These are phyloP conservation scores for Haliclona indistincta DNA, from an alignment of 37 sponge, comb jelly and placozoan genomes.

Conservation along the genomic window DNA sequence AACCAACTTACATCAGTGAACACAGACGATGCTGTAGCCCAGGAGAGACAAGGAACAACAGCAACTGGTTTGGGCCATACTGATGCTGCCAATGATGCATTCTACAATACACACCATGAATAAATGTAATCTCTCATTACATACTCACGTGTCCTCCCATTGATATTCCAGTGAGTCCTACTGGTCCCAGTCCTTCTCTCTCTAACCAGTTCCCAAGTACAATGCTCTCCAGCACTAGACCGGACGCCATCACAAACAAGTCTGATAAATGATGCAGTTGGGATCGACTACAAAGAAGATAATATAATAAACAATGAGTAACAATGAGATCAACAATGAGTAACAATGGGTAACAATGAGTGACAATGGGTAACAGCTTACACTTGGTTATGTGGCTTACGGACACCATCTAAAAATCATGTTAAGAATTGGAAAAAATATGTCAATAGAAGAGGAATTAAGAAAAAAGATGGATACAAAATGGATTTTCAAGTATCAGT, in stretches of 20 bases:
- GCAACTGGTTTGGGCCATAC: conserved; percentile 77
- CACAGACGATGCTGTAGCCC: conserved; percentile 81
- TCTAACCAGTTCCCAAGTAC: conserved; percentile 70
- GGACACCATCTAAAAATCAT: not conserved
- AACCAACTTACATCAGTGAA: conserved; percentile 71
- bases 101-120: conserved; percentile 32
- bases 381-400: not conserved
- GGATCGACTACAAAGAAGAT: conserved; percentile 54
- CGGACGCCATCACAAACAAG: conserved; percentile 85
- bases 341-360: not conserved
- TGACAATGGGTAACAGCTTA: not conserved
- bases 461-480: not conserved
- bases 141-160: conserved; percentile 93
- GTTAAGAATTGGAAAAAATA: not conserved
- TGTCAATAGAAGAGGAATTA: not conserved
- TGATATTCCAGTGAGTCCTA: conserved; percentile 89
- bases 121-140: not conserved
- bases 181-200: conserved; percentile 69
- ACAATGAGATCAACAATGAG: not conserved
- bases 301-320: not conserved
- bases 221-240: conserved; percentile 72
- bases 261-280: conserved; percentile 85
- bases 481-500: conserved; percentile 89
- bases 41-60: conserved; percentile 83
- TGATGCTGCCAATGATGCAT: conserved; percentile 72